Evolutionary conservation across 1,140 invertebrate genomes (phyloP).

Genomic region (Bombus haemorrhoidalis): DNA sequence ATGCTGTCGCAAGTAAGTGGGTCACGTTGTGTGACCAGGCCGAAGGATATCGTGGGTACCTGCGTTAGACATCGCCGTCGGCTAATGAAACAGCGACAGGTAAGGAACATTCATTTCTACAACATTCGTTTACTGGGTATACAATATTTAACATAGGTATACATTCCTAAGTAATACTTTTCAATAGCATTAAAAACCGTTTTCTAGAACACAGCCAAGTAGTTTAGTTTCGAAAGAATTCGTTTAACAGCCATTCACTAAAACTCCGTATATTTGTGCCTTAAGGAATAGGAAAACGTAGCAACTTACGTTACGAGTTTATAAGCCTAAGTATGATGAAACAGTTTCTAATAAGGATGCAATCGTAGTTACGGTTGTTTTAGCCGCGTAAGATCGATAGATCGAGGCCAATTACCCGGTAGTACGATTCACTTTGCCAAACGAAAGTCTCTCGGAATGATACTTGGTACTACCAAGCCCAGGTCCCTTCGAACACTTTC

Average conservation of each 20-base stretch:
- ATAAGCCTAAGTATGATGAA: not conserved
- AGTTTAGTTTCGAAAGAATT: no score
- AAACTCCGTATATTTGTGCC: not conserved
- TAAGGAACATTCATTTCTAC: not conserved
- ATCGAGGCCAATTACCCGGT: slow-evolving; percentile 34
- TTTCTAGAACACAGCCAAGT: no score
- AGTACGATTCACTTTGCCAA: slow-evolving; percentile 14
- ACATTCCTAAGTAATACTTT: no score
- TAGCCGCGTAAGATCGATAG: slow-evolving; percentile 23
- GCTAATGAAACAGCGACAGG: slow-evolving; percentile 14
- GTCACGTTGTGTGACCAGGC: slow-evolving; percentile 43
- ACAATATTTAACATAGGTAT: no score
- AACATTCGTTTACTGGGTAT: not conserved
- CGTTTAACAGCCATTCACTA: no score
- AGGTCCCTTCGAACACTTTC: slow-evolving; percentile 29
- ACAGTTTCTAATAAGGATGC: slow-evolving; percentile 1
- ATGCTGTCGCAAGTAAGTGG: slow-evolving; percentile 36
- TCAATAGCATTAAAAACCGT: no score
- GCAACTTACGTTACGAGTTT: not conserved
- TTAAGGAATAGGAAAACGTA: not conserved
- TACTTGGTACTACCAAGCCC: slow-evolving; percentile 23
- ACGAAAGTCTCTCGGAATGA: slow-evolving; percentile 28
- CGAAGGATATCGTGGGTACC: slow-evolving; percentile 23
- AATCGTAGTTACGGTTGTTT: not conserved
- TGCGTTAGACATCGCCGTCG: slow-evolving; percentile 6